These are phyloP conservation scores for Halictus rubicundus DNA, from an alignment of 1,140 invertebrate species.

Conservation along the genomic window DNA sequence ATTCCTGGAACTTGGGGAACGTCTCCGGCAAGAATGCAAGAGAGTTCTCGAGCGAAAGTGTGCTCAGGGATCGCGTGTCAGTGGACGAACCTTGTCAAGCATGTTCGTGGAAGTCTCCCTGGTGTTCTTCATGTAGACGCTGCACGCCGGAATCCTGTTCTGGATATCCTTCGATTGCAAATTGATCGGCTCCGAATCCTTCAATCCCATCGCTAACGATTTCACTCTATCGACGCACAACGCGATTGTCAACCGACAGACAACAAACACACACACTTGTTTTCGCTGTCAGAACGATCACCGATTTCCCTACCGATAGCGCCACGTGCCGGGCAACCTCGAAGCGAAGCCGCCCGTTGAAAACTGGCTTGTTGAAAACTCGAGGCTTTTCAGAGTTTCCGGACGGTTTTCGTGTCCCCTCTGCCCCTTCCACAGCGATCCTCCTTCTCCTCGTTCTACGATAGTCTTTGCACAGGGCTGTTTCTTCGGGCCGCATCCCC, in stretches of 20 bases:
- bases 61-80: neutral
- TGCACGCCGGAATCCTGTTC: neutral
- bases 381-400: slow-evolving; percentile 27
- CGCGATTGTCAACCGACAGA: too few species aligned
- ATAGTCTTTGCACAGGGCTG: slow-evolving; percentile 6
- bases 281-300: neutral
- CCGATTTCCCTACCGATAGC: neutral
- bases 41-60: neutral
- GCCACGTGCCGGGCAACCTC: slow-evolving; percentile 26
- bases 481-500: slow-evolving; percentile 47
- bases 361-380: slow-evolving; percentile 53
- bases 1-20: too few species aligned
- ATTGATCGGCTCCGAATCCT: neutral
- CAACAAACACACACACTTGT: too few species aligned
- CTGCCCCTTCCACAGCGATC: neutral
- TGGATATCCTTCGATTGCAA: neutral
- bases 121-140: neutral
- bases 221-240: too few species aligned
- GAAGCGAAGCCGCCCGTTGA: slow-evolving; percentile 47
- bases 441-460: neutral
- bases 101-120: neutral
- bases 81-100: slow-evolving; percentile 14
- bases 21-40: neutral
- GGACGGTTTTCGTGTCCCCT: too few species aligned
- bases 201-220: neutral